Percentiles rank a stretch among this genome's conserved stretches.
Conservation (phyloP, 2,797 vertebrate genomes). For the Acanthis flammea region DNA sequence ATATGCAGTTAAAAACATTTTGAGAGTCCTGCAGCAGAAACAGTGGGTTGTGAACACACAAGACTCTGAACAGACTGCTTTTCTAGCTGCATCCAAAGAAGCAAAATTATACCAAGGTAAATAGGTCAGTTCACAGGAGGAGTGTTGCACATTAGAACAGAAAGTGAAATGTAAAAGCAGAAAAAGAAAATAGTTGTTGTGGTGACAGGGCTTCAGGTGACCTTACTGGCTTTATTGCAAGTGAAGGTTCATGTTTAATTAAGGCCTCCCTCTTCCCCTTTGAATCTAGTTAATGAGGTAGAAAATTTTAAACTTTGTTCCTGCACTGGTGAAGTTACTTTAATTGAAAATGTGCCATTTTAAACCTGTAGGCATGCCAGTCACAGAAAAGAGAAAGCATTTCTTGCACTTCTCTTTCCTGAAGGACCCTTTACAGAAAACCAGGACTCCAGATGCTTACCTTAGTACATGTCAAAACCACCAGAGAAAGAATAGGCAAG, state of each 20-base stretch:
- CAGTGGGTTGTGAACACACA: background rate
- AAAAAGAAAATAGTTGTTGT: slow-evolving; percentile 3
- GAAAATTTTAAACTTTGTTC: slow-evolving; percentile 2
- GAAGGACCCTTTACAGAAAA: background rate
- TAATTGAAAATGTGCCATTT: background rate
- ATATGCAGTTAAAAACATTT: background rate
- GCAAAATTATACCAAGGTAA: background rate
- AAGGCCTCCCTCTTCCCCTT: background rate
- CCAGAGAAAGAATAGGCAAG: background rate
- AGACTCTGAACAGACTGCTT: background rate
- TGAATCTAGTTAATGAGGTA: slow-evolving; percentile 17
- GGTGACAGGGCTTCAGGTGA: slow-evolving; percentile 8
- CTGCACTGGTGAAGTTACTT: slow-evolving; percentile 10
- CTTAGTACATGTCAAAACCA: background rate
- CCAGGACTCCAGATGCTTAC: background rate
- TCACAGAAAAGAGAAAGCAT: background rate
- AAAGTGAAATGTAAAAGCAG: slow-evolving; percentile 11
- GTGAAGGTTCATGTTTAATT: background rate
- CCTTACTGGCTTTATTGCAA: slow-evolving; percentile 27
- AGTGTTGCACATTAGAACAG: background rate
- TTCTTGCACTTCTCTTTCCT: background rate
- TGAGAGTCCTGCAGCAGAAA: background rate
- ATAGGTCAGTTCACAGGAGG: slow-evolving; percentile 27
- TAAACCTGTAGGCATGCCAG: background rate
- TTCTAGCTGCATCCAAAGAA: background rate